A percentile compares a stretch with the other conserved stretches of the same genome.
These are phyloP conservation scores for Drosophila mimetica DNA, from an alignment of 2,888 invertebrate species.

Conservation along the genomic window DNA sequence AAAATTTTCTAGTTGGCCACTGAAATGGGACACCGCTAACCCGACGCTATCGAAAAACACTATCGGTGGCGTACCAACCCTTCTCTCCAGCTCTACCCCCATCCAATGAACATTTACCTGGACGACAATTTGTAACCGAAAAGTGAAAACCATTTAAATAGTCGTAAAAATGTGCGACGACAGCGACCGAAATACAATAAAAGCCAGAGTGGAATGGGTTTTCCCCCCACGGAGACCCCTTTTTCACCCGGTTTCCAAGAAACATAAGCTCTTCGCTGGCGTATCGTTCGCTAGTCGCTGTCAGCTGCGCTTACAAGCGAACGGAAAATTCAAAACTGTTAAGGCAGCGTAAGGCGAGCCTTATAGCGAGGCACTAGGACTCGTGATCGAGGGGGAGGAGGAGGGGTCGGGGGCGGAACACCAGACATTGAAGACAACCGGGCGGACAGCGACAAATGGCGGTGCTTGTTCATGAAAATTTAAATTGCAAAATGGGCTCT, in stretches of 20 bases:
- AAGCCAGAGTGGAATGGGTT: slow-evolving; percentile 52
- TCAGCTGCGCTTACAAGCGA: slow-evolving; percentile 78
- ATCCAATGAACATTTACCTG: slow-evolving; percentile 32
- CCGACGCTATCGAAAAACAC: neutral
- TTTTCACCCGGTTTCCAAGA: slow-evolving; percentile 8
- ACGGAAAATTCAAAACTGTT: slow-evolving; percentile 79
- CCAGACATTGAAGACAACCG: slow-evolving; percentile 30
- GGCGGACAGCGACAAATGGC: slow-evolving; percentile 74
- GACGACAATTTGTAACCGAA: slow-evolving; percentile 65
- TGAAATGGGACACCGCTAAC: neutral
- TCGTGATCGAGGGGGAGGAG: slow-evolving; percentile 14
- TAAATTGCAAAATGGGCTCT: slow-evolving; percentile 75
- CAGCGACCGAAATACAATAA: slow-evolving; percentile 69
- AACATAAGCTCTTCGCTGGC: slow-evolving; percentile 26
- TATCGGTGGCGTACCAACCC: neutral
- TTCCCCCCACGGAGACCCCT: neutral
- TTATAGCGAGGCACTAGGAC: neutral
- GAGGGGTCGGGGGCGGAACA: slow-evolving; percentile 17
- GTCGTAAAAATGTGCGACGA: slow-evolving; percentile 75
- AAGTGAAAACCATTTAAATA: slow-evolving; percentile 75
- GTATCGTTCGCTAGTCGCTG: slow-evolving; percentile 61
- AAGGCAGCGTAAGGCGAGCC: slow-evolving; percentile 50
- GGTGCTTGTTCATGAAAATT: slow-evolving; percentile 79
- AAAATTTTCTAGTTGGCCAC: neutral
- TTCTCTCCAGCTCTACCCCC: neutral